phyloP scores from a whole-genome alignment of 1,140 invertebrate species.

The Rhopalosiphum padi region DNA sequence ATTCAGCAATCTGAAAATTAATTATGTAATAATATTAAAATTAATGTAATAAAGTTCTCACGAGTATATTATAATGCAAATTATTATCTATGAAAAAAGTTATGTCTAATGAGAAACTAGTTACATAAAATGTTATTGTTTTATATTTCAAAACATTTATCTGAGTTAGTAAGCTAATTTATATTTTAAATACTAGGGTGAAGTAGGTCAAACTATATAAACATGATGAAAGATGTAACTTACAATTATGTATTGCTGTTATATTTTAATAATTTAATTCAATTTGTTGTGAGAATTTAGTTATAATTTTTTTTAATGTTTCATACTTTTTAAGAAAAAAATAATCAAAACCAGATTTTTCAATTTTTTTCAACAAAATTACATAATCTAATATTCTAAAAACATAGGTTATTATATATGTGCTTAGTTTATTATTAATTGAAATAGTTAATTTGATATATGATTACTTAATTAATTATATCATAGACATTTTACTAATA shows the following conservation, averaged over 20 bases:
- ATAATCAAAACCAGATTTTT: not conserved
- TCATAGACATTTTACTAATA: not conserved
- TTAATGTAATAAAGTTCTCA: not conserved
- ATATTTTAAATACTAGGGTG: not conserved
- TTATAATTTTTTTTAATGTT: not conserved
- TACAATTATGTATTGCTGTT: not conserved
- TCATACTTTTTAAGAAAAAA: not conserved
- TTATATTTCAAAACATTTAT: not conserved
- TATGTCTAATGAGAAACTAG: not conserved
- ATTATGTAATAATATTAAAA: constrained; percentile 5
- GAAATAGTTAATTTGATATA: not conserved
- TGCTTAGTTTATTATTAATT: not conserved
- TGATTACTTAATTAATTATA: not conserved
- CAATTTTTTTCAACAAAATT: not conserved
- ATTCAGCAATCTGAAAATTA: constrained; percentile 68
- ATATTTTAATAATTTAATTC: not conserved
- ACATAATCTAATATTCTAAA: not conserved
- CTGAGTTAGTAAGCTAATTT: not conserved
- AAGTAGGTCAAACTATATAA: not conserved
- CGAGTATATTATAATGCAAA: not conserved
- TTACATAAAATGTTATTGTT: constrained; percentile 27
- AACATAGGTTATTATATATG: too few species aligned
- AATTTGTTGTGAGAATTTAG: not conserved
- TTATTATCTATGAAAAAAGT: not conserved
- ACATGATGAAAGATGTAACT: not conserved